Percentiles rank a stretch among this genome's conserved stretches.
phyloP scores from a whole-genome alignment of 53 echinoderm and acorn worm species.

The Astropecten irregularis region DNA sequence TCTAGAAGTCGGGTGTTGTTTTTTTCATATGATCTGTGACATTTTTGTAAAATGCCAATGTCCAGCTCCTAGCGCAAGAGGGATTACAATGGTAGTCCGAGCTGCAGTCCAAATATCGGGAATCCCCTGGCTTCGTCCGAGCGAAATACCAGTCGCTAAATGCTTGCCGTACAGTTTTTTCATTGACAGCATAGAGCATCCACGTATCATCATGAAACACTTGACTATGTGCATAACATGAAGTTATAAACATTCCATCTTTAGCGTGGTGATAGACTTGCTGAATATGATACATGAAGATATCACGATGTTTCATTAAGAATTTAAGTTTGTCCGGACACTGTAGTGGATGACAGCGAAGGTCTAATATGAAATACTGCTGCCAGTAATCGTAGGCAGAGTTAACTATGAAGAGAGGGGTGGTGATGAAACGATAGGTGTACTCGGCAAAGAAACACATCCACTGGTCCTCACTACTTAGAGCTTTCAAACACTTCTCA shows the following conservation, averaged over 20 bases:
- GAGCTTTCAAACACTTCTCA: constrained; percentile 12
- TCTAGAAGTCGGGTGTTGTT: constrained; percentile 4
- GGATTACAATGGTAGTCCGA: constrained; percentile 58
- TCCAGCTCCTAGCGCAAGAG: constrained; percentile 24
- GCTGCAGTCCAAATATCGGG: constrained; percentile 43
- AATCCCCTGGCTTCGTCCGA: constrained; percentile 1
- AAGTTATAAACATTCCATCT: constrained; percentile 74
- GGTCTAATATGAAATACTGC: constrained; percentile 74
- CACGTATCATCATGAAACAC: constrained; percentile 46
- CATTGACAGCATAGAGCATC: constrained; percentile 26
- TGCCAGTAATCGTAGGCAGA: constrained; percentile 83
- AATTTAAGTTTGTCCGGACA: constrained; percentile 54
- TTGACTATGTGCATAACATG: constrained; percentile 75
- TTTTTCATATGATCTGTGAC: constrained; percentile 16
- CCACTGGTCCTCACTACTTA: constrained; percentile 28
- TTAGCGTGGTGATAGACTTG: constrained; percentile 20
- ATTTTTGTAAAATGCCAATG: constrained; percentile 14
- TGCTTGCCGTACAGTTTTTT: constrained; percentile 41
- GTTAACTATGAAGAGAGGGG: constrained; percentile 73
- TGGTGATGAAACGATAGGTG: constrained; percentile 50
- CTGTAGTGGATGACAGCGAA: constrained; percentile 67
- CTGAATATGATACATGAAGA: constrained; percentile 27
- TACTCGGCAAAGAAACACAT: constrained; percentile 78
- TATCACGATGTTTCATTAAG: constrained; percentile 46
- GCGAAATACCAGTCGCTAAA: constrained; percentile 72